Evolutionary conservation across 2,113 vertebrate genomes (phyloP).

Genomic region (Benitochromis conjunctus): DNA sequence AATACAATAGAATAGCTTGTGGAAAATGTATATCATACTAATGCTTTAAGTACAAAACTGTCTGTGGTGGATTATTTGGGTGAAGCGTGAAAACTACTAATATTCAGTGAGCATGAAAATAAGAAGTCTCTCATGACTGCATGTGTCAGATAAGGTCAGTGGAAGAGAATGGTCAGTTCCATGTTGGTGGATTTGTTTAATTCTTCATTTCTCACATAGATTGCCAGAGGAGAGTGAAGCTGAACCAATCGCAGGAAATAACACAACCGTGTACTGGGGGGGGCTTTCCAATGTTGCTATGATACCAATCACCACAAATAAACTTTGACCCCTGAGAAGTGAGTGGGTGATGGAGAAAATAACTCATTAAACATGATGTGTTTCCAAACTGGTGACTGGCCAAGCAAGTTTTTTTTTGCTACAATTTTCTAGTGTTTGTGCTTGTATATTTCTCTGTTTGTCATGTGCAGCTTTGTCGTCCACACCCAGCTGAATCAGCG

Average conservation of each 20-base stretch:
- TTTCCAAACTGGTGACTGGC: neutral
- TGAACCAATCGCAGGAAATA: conserved; percentile 6
- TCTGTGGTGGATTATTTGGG: neutral
- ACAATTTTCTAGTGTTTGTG: neutral
- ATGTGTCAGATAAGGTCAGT: conserved; percentile 11
- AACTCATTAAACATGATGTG: neutral
- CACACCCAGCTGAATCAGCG: conserved; percentile 10
- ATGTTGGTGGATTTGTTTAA: neutral
- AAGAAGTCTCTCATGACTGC: neutral
- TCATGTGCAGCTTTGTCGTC: neutral
- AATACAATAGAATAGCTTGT: neutral
- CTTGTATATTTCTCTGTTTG: neutral
- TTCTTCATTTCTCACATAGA: neutral
- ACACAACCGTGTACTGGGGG: neutral
- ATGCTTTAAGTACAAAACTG: neutral
- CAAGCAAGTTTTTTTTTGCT: neutral
- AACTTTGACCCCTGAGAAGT: conserved; percentile 4
- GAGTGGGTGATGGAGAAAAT: conserved; percentile 8
- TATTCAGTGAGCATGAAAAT: neutral
- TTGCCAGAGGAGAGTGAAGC: neutral
- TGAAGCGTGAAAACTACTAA: neutral
- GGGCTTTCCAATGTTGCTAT: conserved; percentile 51
- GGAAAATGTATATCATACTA: neutral
- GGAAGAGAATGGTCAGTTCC: conserved; percentile 13
- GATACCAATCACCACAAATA: conserved; percentile 38